phyloP scores from a whole-genome alignment of 2,888 invertebrate genomes.

The Eupithecia exiguata region DNA sequence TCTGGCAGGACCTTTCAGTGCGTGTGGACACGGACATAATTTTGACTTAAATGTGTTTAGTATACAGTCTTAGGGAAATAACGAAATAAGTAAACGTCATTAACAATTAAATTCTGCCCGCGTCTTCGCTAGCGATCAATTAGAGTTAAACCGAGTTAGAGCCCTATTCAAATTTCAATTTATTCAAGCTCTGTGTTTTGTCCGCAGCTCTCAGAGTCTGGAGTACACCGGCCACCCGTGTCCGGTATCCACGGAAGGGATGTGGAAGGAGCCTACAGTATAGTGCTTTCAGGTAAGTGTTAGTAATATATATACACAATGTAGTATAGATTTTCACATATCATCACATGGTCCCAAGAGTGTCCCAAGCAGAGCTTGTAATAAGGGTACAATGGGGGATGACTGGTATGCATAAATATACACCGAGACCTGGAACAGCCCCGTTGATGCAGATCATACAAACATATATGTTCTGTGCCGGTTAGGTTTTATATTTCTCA shows the following conservation, averaged over 20 bases:
- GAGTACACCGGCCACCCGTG: slow-evolving; percentile 92
- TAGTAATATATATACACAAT: too few species aligned
- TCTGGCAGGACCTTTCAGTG: too few species aligned
- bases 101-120: too few species aligned
- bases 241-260: slow-evolving; percentile 93
- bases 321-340: not conserved
- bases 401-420: not conserved
- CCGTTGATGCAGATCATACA: not conserved
- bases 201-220: slow-evolving; percentile 88
- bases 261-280: slow-evolving; percentile 90
- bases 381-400: not conserved
- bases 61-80: too few species aligned
- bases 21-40: too few species aligned
- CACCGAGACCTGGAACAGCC: not conserved
- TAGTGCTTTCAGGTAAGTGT: slow-evolving; percentile 85
- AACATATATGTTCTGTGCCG: not conserved
- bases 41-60: too few species aligned
- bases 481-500: too few species aligned
- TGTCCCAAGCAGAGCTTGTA: too few species aligned
- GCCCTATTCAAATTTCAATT: not conserved
- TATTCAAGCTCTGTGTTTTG: slow-evolving; percentile 5
- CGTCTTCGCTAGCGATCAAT: too few species aligned
- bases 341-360: not conserved
- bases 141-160: too few species aligned
- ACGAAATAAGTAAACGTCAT: too few species aligned